Conservation (phyloP, 1,140 invertebrate species). For the Diploscapter pachys region DNA sequence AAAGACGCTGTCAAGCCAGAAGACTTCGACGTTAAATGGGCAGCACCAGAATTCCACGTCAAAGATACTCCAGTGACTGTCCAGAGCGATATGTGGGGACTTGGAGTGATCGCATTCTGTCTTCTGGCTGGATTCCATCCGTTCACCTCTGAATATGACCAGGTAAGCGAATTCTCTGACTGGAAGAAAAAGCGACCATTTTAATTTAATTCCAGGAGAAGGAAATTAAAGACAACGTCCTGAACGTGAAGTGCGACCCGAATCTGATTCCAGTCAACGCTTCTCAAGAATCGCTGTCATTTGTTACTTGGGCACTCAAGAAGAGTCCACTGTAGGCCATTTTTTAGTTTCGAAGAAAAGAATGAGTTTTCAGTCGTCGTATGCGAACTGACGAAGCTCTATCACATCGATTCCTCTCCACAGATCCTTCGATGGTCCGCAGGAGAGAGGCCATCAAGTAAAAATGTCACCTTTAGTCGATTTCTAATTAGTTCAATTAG, state of each 20-base stretch:
- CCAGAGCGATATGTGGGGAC: slow-evolving; percentile 90
- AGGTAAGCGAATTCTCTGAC: background rate
- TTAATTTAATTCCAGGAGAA: background rate
- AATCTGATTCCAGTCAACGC: slow-evolving; percentile 89
- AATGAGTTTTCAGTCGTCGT: slow-evolving; percentile 72
- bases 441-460: slow-evolving; percentile 61
- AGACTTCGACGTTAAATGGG: slow-evolving; percentile 47
- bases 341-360: slow-evolving; percentile 16
- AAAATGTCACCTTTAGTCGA: background rate
- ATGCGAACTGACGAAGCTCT: slow-evolving; percentile 86
- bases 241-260: slow-evolving; percentile 77
- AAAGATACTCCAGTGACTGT: slow-evolving; percentile 78
- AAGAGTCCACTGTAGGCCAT: slow-evolving; percentile 61
- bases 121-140: slow-evolving; percentile 87
- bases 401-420: slow-evolving; percentile 88
- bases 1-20: slow-evolving; percentile 31
- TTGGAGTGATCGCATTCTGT: slow-evolving; percentile 88
- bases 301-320: slow-evolving; percentile 91
- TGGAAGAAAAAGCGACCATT: background rate
- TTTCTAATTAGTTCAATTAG: slow-evolving; percentile 7
- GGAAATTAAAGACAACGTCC: slow-evolving; percentile 35
- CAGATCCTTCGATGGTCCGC: slow-evolving; percentile 85
- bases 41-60: slow-evolving; percentile 82
- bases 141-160: slow-evolving; percentile 75
- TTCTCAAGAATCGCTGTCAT: slow-evolving; percentile 85